phyloP scores from a whole-genome alignment of 1,140 invertebrate genomes.

The Agrypnia vestita region DNA sequence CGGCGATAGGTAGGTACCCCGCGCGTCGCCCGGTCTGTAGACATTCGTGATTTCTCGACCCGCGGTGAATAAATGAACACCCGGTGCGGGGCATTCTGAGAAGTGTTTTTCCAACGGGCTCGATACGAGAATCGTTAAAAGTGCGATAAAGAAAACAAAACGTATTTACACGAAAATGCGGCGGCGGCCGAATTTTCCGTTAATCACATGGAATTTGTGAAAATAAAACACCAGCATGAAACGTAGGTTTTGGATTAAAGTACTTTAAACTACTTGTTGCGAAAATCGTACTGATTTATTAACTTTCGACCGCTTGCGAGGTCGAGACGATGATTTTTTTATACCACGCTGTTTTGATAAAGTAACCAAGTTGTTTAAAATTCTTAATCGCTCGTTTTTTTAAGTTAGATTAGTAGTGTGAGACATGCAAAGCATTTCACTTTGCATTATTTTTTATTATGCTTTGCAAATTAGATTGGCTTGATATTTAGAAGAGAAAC shows the following conservation, averaged over 20 bases:
- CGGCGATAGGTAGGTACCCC: neutral
- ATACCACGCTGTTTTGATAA: no score
- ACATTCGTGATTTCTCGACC: conserved; percentile 31
- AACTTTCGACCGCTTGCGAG: neutral
- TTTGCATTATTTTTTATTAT: no score
- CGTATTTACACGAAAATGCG: conserved; percentile 1
- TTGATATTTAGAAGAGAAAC: no score
- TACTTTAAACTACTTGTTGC: conserved; percentile 16
- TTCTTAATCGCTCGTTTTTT: no score
- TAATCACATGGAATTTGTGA: conserved; percentile 1
- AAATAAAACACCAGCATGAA: neutral
- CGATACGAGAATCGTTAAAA: conserved; percentile 13
- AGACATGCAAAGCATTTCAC: no score
- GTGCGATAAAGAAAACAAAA: neutral
- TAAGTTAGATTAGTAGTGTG: no score
- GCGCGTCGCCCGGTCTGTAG: neutral
- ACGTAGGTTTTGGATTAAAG: neutral
- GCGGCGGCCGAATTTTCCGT: neutral
- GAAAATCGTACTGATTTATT: neutral
- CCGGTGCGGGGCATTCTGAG: neutral
- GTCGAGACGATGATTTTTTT: neutral
- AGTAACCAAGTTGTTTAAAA: no score
- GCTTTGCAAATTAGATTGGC: no score
- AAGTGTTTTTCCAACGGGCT: neutral
- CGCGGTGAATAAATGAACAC: conserved; percentile 31